These are phyloP conservation scores for Panagrolaimus sp. DNA, from an alignment of 1,140 invertebrate genomes.

Conservation along the genomic window DNA sequence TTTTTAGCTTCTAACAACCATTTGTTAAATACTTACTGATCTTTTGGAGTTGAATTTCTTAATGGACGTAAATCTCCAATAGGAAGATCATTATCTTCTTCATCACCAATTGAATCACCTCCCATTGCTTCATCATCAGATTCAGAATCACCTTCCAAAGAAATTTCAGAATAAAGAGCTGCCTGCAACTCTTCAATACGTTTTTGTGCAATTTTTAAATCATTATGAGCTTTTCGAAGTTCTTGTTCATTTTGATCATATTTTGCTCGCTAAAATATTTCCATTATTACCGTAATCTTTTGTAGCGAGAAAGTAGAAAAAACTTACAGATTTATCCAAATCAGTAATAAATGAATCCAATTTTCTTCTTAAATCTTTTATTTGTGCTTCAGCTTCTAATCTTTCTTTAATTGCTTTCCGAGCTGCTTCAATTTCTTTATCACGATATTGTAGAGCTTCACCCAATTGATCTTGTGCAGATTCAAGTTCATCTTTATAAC, in stretches of 20 bases:
- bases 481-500: not conserved
- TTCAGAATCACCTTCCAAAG: not conserved
- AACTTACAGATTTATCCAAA: not conserved
- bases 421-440: not conserved
- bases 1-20: no score
- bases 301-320: not conserved
- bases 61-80: conserved; percentile 5
- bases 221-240: not conserved
- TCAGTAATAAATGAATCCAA: not conserved
- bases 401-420: not conserved
- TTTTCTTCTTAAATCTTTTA: not conserved
- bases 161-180: not conserved
- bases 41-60: not conserved
- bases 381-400: not conserved
- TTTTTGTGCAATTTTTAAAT: not conserved
- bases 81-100: not conserved
- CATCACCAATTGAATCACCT: conserved; percentile 9
- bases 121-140: conserved; percentile 13
- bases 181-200: conserved; percentile 7
- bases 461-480: not conserved
- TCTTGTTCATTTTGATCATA: conserved; percentile 3
- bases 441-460: not conserved
- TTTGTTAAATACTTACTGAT: not conserved
- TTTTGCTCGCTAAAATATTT: not conserved
- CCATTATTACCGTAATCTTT: not conserved